These are phyloP conservation scores for Periophthalmus magnuspinnatus DNA, from an alignment of 2,797 vertebrate species.

Conservation along the genomic window DNA sequence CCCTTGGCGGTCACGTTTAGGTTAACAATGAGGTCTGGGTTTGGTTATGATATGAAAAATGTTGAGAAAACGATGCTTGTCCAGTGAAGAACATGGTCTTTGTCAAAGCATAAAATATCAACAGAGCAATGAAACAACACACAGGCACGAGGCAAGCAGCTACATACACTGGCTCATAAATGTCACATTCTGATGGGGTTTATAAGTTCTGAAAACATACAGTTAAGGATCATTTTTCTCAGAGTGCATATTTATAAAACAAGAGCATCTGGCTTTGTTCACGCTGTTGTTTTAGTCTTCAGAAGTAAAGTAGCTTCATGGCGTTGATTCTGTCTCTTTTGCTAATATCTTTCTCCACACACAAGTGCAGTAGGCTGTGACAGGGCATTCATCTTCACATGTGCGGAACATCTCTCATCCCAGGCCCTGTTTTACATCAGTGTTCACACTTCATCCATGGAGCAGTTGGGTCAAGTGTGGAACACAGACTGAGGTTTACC, in stretches of 20 bases:
- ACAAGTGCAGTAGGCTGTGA: constrained; percentile 6
- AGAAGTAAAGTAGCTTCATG: constrained; percentile 12
- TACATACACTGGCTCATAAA: constrained; percentile 54
- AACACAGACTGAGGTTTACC: constrained; percentile 44
- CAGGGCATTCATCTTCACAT: constrained; percentile 19
- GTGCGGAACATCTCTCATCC: constrained; percentile 20
- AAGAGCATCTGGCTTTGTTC: constrained; percentile 42
- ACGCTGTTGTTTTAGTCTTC: constrained; percentile 18
- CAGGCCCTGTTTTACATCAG: constrained; percentile 59
- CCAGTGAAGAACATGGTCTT: constrained; percentile 37
- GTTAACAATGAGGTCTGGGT: constrained; percentile 47
- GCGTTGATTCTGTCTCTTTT: constrained; percentile 7
- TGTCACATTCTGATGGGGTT: constrained; percentile 41
- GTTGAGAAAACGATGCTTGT: constrained; percentile 33
- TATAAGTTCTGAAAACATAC: constrained; percentile 60
- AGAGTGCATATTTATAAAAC: constrained; percentile 23
- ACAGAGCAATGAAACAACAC: constrained; percentile 59
- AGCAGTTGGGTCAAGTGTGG: constrained; percentile 44
- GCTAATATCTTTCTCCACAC: constrained; percentile 7
- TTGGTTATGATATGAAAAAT: constrained; percentile 52
- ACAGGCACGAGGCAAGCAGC: constrained; percentile 42
- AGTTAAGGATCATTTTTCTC: constrained; percentile 43
- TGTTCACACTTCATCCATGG: constrained; percentile 53
- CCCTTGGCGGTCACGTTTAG: constrained; percentile 39
- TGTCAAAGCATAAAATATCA: constrained; percentile 56